Conservation (phyloP, 1,140 invertebrate species). For the Archivesica marissinica region DNA sequence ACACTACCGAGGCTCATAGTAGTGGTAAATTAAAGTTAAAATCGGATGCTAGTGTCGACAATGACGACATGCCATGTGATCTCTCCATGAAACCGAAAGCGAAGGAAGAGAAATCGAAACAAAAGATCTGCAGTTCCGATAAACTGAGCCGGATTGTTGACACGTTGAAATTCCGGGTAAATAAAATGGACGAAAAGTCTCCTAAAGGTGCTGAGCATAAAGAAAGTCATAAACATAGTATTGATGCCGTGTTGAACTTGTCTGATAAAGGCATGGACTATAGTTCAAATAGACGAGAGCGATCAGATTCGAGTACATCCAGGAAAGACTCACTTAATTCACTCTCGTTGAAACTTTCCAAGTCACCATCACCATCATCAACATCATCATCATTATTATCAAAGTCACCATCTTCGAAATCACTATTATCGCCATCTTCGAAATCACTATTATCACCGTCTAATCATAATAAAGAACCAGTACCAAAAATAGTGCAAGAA, state of each 20-base stretch:
- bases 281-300: not conserved
- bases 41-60: slow-evolving; percentile 34
- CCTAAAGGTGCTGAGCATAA: slow-evolving; percentile 4
- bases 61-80: slow-evolving; percentile 77
- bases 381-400: not conserved
- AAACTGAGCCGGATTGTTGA: slow-evolving; percentile 79
- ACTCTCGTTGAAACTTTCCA: slow-evolving; percentile 25
- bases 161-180: slow-evolving; percentile 77
- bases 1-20: slow-evolving; percentile 56
- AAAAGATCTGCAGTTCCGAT: slow-evolving; percentile 78
- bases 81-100: slow-evolving; percentile 76
- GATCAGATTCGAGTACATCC: not conserved
- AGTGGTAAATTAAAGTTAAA: slow-evolving; percentile 37
- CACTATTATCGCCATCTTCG: not conserved
- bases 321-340: slow-evolving; percentile 23
- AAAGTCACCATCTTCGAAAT: not conserved
- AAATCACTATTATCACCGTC: not conserved
- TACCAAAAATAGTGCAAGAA: slow-evolving; percentile 59
- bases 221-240: slow-evolving; percentile 22
- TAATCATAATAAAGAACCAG: slow-evolving; percentile 42
- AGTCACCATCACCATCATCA: not conserved
- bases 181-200: slow-evolving; percentile 75
- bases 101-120: slow-evolving; percentile 68
- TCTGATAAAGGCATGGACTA: not conserved
- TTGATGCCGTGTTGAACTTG: slow-evolving; percentile 53